Conservation (phyloP, 2,797 vertebrate species). For the Sphenopsis melanotis region DNA sequence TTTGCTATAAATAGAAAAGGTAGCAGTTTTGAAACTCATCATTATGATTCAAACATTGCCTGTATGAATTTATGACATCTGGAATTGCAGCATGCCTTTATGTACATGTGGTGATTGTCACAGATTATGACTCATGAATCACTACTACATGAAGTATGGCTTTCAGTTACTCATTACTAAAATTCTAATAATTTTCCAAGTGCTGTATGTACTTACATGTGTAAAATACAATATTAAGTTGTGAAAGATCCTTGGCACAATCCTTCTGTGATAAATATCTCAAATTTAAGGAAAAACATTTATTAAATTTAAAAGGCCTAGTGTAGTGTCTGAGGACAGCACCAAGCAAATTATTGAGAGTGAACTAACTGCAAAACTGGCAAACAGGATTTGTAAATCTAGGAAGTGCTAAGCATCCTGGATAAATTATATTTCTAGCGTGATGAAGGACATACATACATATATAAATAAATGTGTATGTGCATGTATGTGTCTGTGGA, state of each 20-base stretch:
- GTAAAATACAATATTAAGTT: background rate
- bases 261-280: background rate
- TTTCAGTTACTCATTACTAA: background rate
- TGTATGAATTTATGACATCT: constrained; percentile 27
- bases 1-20: constrained; percentile 34
- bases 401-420: background rate
- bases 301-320: background rate
- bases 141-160: background rate
- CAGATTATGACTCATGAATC: background rate
- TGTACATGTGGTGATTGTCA: constrained; percentile 31
- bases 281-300: background rate
- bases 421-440: background rate
- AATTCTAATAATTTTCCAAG: background rate
- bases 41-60: constrained; percentile 26
- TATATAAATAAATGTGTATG: background rate
- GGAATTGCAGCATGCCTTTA: constrained; percentile 18
- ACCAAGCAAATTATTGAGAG: background rate
- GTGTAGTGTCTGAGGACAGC: background rate
- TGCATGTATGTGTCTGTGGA: background rate
- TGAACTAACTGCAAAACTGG: background rate
- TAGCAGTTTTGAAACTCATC: constrained; percentile 25
- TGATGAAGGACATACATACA: background rate
- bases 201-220: background rate
- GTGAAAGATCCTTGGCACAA: background rate
- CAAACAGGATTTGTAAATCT: background rate